phyloP scores from a whole-genome alignment of 1,140 invertebrate genomes.

The Dendroctonus ponderosae region DNA sequence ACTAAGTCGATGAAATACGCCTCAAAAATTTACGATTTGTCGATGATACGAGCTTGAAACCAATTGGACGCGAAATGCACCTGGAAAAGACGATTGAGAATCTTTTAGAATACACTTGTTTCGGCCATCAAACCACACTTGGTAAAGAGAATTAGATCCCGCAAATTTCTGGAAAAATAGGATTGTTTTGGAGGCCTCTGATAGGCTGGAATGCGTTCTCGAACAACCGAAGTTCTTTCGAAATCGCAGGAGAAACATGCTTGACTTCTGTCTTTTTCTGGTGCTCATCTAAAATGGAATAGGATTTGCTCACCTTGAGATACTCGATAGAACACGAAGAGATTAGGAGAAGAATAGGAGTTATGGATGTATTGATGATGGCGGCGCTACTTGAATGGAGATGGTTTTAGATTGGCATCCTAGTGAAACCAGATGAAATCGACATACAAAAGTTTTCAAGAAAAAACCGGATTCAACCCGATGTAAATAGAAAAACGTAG shows the following conservation, averaged over 20 bases:
- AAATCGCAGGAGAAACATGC: not conserved
- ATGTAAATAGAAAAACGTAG: too few species aligned
- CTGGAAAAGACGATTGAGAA: not conserved
- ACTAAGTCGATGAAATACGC: not conserved
- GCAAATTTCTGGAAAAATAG: not conserved
- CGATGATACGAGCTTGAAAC: not conserved
- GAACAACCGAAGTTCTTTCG: too few species aligned
- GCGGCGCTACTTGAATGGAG: not conserved
- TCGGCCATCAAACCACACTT: not conserved
- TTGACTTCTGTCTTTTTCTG: not conserved
- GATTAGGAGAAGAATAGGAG: not conserved
- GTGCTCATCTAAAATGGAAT: not conserved
- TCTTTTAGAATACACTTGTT: not conserved
- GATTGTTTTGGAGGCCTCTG: not conserved
- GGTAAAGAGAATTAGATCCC: not conserved
- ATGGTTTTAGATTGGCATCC: not conserved
- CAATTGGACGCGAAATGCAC: not conserved
- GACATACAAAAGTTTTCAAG: too few species aligned
- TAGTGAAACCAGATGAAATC: too few species aligned
- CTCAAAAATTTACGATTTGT: not conserved
- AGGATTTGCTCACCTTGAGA: not conserved
- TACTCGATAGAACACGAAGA: not conserved
- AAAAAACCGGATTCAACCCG: too few species aligned
- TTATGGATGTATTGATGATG: not conserved
- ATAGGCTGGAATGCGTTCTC: too few species aligned